Percentiles rank a stretch among this genome's conserved stretches.
These are phyloP conservation scores for Artemia sinica DNA, from an alignment of 2,888 invertebrate species.

Conservation along the genomic window DNA sequence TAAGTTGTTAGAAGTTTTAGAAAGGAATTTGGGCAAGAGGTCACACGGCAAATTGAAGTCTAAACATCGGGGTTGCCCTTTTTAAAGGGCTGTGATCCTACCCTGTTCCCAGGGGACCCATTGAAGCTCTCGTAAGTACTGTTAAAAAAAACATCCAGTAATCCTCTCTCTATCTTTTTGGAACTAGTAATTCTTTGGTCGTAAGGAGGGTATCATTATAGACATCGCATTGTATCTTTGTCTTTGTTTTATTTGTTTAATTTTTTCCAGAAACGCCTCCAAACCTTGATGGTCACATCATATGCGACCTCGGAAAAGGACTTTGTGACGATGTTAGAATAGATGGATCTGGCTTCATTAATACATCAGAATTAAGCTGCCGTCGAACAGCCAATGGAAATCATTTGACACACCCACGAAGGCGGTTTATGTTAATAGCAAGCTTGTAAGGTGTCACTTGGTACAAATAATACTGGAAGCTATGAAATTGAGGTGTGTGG, in stretches of 20 bases:
- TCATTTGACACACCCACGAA: neutral
- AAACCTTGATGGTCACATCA: neutral
- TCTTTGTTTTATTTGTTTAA: neutral
- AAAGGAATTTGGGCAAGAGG: no score
- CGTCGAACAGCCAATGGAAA: neutral
- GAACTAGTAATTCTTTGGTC: no score
- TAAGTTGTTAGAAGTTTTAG: no score
- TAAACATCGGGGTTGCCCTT: no score
- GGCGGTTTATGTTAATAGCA: neutral
- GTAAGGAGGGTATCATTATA: no score
- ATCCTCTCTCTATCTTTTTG: no score
- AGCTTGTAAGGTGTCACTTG: neutral
- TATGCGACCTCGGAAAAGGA: neutral
- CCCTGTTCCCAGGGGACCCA: no score
- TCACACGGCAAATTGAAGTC: no score
- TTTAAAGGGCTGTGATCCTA: no score
- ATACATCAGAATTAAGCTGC: conserved; percentile 1
- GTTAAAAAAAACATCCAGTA: no score
- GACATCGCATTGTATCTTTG: neutral
- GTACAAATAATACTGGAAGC: neutral
- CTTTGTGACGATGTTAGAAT: neutral
- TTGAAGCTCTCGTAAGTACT: no score
- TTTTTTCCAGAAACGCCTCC: neutral
- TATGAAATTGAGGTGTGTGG: neutral
- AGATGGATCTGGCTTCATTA: neutral